These are phyloP conservation scores for Lampris incognitus DNA, from an alignment of 2,113 vertebrate species.

Conservation along the genomic window DNA sequence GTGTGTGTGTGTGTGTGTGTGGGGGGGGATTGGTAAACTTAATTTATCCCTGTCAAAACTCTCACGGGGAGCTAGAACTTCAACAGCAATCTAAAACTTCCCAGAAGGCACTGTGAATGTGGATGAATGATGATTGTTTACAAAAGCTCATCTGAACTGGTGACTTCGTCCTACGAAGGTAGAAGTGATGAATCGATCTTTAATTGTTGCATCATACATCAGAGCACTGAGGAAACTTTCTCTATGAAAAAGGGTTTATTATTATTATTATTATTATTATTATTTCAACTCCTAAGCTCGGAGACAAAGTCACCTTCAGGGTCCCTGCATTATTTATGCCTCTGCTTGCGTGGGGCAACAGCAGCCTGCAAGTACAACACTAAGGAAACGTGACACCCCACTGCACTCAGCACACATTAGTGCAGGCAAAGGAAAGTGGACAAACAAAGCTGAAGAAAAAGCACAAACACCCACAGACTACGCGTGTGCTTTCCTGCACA, in stretches of 20 bases:
- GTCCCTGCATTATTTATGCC: conserved; percentile 66
- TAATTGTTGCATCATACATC: not conserved
- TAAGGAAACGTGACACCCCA: conserved; percentile 49
- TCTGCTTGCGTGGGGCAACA: conserved; percentile 7
- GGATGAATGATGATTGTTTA: conserved; percentile 2
- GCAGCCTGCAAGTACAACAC: conserved; percentile 26
- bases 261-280: no score
- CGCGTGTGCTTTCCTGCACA: not conserved
- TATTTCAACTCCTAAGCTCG: conserved; percentile 1
- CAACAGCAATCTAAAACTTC: not conserved
- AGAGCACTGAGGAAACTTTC: not conserved
- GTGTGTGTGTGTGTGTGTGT: not conserved
- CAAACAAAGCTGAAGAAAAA: not conserved
- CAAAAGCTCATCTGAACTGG: not conserved
- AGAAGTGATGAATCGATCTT: not conserved
- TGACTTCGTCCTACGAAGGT: no score
- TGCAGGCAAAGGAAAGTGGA: not conserved
- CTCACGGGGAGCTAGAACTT: not conserved
- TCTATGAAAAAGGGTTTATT: no score
- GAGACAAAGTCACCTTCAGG: conserved; percentile 57
- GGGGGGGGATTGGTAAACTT: conserved; percentile 23
- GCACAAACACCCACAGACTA: not conserved
- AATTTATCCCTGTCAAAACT: not conserved
- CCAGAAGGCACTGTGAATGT: no score
- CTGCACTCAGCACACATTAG: conserved; percentile 20